Evolutionary conservation across 2,888 invertebrate species (phyloP), one percentile per base, ranked within the genome.

Genomic region (Epirrita christyi): DNA sequence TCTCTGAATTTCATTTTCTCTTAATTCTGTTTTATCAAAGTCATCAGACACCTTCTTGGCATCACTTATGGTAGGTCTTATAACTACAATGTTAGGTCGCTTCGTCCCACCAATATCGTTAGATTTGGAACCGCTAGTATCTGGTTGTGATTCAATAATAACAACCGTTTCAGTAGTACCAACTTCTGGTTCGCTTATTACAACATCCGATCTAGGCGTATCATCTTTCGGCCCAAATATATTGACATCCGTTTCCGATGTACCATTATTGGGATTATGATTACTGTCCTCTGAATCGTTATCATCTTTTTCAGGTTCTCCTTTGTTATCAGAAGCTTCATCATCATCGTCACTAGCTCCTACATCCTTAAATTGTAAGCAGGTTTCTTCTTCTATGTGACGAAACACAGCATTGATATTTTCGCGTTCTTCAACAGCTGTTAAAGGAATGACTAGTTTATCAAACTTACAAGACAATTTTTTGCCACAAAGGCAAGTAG

Each of bases 341-440:
- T 27, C 40, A 6, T 54, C 36, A 29, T 52, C 43, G 29, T 38
- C 40, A 2, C 8, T 32, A 8, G 15, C 7, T n/a, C 14, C 55
- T 10, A 70, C 53, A 13, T 88, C 78, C 54, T 67, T 67, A 57
- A 91, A 91, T 63, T 78, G 66, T 38, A 91, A 71, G 55, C 91
- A 91, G 0, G 91, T 90, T 62, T 89, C 90, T 54, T 83, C 83
- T 75, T 87, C 81, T 59, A 92, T 85, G 59, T 91, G 90, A 28
- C 68, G 63, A 9, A 92, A 77, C 0, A 90, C 91, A 11, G 86
- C 78, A 10, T 75, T 68, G 5, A 92, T 85, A 42, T 91, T 90
- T 66, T 86, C 84, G 59, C 64, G 77, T 75, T 92, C 91, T 74
- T 92, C 91, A 32, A 72, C 54, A 46, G 88, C 91, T 91, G 64